Base-by-base conservation (phyloP, 2,113 vertebrate species). In the Pithys albifrons region DNA sequence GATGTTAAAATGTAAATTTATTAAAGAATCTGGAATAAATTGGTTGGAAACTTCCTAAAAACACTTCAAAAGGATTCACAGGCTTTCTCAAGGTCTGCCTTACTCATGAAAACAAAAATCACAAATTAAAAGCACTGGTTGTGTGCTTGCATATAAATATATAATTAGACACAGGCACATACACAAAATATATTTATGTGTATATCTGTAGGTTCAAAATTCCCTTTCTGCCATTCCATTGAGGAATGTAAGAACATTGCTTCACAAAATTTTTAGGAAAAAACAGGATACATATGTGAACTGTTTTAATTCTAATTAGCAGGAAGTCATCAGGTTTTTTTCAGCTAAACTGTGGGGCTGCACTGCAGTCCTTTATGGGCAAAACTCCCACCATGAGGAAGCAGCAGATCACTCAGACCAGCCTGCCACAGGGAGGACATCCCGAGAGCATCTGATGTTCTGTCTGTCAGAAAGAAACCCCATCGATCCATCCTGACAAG, bases 1-100 rank as follows among this genome's bases (percentile, higher is more conserved):
- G 49, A 85, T 71, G 41, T 52, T 85, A 94, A 92, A 86, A 86
- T 92, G 41, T 54, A 91, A 73, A 93, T 93, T 81, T 91, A 86
- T 80, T 76, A 79, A 93, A 73, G 62, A 75, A 81, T 62, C 15
- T 70, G 33, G 18, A 76, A 85, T 85, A 79, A 95, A 91, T 85
- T 62, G 25, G 8, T 77, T 80, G 49, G 67, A 88, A 94, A 83
- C 29, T 74, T 85, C 59, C 37, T 88, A 83, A 85, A 70, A 94
- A 46, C 58, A 76, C 45, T 88, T 95, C 46, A 94, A 55, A 91
- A 89, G 79, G 18, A 48, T 64, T 57, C 48, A 70, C 14, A 64
- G 33, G 19, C 17, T 69, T 92, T 52, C 83, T 76, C 9, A 86
- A 66, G 51, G 46, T 76, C 51, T 81, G 33, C 12, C 25, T 89